Conservation (phyloP, 2,797 vertebrate genomes). For the Neosalanx taihuensis region DNA sequence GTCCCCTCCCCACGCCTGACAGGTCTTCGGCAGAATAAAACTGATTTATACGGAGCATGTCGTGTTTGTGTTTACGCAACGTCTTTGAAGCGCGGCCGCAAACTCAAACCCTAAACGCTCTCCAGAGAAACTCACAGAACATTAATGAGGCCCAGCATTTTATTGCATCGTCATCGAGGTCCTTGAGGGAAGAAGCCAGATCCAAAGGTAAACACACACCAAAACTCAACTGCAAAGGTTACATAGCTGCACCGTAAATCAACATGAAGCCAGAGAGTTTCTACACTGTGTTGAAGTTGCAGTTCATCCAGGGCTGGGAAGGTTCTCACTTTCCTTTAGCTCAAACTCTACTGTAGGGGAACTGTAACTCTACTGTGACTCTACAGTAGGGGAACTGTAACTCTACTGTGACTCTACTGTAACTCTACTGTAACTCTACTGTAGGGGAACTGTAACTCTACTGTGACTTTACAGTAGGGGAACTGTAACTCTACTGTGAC, state of each 20-base stretch:
- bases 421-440: too few species aligned
- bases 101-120: conserved; percentile 54
- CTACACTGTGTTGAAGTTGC: conserved; percentile 44
- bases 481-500: too few species aligned
- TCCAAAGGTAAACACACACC: conserved; percentile 53
- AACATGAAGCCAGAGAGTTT: conserved; percentile 36
- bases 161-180: conserved; percentile 58
- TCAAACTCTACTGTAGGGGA: too few species aligned
- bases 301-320: conserved; percentile 26
- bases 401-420: too few species aligned
- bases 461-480: too few species aligned
- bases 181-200: conserved; percentile 53
- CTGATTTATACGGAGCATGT: conserved; percentile 56
- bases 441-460: too few species aligned
- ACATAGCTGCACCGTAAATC: conserved; percentile 52
- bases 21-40: conserved; percentile 45
- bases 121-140: conserved; percentile 59
- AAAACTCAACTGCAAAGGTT: conserved; percentile 47
- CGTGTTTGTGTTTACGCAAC: conserved; percentile 66
- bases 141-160: conserved; percentile 63
- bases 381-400: too few species aligned
- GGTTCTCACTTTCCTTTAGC: background rate
- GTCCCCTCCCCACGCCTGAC: conserved; percentile 30
- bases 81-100: conserved; percentile 57
- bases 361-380: too few species aligned